Conservation (phyloP, 2,113 vertebrate genomes). For the Solea solea region DNA sequence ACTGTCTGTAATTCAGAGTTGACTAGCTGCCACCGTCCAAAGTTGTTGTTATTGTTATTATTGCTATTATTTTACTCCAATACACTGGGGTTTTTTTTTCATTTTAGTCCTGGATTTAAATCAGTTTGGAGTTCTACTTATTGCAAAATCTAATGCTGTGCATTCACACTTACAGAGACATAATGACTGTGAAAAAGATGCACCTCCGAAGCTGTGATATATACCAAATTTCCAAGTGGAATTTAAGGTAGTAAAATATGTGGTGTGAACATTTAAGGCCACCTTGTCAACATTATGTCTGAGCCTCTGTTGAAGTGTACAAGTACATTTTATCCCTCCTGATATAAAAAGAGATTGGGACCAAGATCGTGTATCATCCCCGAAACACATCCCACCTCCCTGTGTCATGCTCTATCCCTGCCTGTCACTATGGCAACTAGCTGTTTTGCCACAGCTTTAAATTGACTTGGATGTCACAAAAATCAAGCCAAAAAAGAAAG, state of each 20-base stretch:
- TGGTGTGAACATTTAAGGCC: too few relatives aligned
- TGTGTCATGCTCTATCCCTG: slow-evolving; percentile 51
- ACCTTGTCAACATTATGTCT: neutral
- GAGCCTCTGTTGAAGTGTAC: neutral
- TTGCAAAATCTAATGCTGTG: neutral
- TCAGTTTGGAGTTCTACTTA: neutral
- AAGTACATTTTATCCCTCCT: slow-evolving; percentile 19
- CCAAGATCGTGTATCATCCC: slow-evolving; percentile 38
- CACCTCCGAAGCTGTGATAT: neutral
- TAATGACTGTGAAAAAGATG: neutral
- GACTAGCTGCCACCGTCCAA: neutral
- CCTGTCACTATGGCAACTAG: slow-evolving; percentile 65
- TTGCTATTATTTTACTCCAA: neutral
- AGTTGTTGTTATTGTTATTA: neutral
- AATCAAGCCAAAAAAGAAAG: slow-evolving; percentile 12
- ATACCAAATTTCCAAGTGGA: too few relatives aligned
- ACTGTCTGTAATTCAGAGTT: neutral
- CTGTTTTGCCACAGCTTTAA: slow-evolving; percentile 43
- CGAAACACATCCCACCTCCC: slow-evolving; percentile 43
- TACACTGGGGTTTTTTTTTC: neutral
- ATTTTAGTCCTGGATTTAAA: neutral
- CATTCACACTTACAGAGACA: neutral
- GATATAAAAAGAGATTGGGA: slow-evolving; percentile 4
- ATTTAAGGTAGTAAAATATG: too few relatives aligned
- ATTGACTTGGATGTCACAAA: slow-evolving; percentile 39